phyloP scores from a whole-genome alignment of 2,113 vertebrate species.

The Acrocephalus kingi region DNA sequence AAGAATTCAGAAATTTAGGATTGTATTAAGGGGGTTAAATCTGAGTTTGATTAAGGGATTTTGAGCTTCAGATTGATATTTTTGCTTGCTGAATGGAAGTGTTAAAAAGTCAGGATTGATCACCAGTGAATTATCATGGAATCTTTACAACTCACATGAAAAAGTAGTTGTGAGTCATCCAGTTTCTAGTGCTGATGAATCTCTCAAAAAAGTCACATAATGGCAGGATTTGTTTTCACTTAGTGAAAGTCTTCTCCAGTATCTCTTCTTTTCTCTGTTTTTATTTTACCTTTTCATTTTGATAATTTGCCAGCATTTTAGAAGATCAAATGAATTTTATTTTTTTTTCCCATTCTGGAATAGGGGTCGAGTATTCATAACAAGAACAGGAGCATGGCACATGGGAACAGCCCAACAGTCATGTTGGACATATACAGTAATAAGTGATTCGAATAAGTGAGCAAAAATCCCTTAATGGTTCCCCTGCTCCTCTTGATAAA shows the following conservation, averaged over 20 bases:
- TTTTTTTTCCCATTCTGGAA: background rate
- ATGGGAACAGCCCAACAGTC: background rate
- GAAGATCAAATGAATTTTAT: background rate
- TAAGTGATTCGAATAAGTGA: background rate
- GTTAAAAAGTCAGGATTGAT: background rate
- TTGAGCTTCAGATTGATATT: background rate
- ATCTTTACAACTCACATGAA: background rate
- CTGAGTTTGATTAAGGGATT: background rate
- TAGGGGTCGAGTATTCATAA: background rate
- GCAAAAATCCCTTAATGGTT: background rate
- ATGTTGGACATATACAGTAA: background rate
- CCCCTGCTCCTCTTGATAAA: background rate
- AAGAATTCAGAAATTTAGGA: background rate
- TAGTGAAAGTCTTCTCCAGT: background rate
- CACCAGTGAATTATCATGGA: background rate
- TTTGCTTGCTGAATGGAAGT: background rate
- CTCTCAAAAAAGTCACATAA: background rate
- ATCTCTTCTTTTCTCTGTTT: background rate
- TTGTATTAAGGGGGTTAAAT: background rate
- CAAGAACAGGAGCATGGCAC: background rate
- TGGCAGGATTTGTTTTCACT: background rate
- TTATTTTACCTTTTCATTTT: slow-evolving; percentile 4
- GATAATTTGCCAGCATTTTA: background rate
- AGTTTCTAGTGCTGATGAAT: background rate
- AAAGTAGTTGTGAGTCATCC: background rate